phyloP scores from a whole-genome alignment of 2,797 vertebrate species.

The Microchirus variegatus region DNA sequence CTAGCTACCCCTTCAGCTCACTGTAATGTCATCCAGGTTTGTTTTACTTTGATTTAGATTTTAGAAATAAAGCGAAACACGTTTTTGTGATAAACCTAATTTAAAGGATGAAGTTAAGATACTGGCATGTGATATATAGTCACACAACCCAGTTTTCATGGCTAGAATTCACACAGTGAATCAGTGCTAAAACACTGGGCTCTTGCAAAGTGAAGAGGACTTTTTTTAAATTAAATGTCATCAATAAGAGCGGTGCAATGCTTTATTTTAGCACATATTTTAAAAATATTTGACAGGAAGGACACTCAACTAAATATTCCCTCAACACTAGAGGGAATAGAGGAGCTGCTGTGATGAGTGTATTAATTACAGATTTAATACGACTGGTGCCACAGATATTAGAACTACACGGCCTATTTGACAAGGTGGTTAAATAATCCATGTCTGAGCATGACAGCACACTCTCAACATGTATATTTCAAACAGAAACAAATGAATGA shows the following conservation, averaged over 20 bases:
- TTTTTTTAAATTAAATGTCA: not conserved
- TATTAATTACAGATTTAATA: not conserved
- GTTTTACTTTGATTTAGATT: too few species aligned
- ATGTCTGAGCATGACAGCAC: not conserved
- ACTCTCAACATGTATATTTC: too few species aligned
- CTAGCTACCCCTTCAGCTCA: too few species aligned
- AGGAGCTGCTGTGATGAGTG: conserved; percentile 1
- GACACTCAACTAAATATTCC: conserved; percentile 7
- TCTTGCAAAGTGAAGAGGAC: not conserved
- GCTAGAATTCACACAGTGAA: too few species aligned
- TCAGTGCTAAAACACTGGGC: too few species aligned
- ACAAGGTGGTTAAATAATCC: not conserved
- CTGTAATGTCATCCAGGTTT: too few species aligned
- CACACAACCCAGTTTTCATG: too few species aligned
- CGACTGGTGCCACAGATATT: not conserved
- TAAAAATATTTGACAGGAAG: not conserved
- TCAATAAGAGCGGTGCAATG: too few species aligned
- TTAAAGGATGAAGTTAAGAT: too few species aligned
- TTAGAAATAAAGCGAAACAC: too few species aligned
- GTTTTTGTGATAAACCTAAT: too few species aligned
- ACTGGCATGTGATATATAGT: too few species aligned
- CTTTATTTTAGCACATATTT: not conserved
- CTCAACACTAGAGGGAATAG: not conserved
- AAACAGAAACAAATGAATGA: not conserved
- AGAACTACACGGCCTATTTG: not conserved